Conservation (phyloP, 2,797 vertebrate genomes). For the Aplochiton taeniatus region DNA sequence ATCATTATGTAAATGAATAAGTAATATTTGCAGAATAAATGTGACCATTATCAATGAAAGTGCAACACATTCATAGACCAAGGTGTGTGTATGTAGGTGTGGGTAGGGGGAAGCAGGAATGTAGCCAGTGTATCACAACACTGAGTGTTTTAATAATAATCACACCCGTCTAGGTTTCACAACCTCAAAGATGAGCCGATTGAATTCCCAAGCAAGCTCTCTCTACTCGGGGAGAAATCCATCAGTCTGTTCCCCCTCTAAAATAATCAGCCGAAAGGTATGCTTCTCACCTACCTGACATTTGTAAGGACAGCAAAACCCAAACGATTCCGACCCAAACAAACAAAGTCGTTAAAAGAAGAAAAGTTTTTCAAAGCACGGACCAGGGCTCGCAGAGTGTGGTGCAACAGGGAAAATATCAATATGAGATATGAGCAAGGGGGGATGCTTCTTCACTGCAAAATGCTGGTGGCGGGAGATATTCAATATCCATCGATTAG, state of each 20-base stretch:
- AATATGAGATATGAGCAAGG: constrained; percentile 71
- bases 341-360: background rate
- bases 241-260: constrained; percentile 12
- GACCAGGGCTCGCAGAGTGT: background rate
- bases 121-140: background rate
- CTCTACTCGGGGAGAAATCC: background rate
- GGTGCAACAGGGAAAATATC: constrained; percentile 44
- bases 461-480: constrained; percentile 63
- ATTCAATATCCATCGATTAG: constrained; percentile 75
- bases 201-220: constrained; percentile 9
- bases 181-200: constrained; percentile 19
- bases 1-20: constrained; percentile 81
- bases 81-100: constrained; percentile 4
- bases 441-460: constrained; percentile 45
- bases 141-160: no score
- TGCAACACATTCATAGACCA: constrained; percentile 47
- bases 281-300: constrained; percentile 30
- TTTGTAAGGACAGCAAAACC: background rate
- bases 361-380: background rate
- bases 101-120: constrained; percentile 23
- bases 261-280: constrained; percentile 47
- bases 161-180: no score
- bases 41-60: constrained; percentile 61
- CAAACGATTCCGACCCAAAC: background rate
- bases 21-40: constrained; percentile 76